Base-by-base conservation (phyloP, 2,113 vertebrate species). In the Pangasianodon hypophthalmus region DNA sequence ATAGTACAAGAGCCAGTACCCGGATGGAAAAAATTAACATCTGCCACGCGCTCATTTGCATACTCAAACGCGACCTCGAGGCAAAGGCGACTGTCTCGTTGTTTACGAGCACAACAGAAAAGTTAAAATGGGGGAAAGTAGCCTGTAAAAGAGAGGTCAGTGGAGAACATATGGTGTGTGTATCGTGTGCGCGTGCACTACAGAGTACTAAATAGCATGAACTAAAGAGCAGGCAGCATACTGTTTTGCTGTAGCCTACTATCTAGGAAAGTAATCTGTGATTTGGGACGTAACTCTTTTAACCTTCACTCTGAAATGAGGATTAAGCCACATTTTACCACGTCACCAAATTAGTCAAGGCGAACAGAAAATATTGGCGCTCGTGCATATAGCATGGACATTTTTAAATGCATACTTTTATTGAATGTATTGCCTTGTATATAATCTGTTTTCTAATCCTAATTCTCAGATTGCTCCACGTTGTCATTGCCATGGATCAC, bases 31-130 rank as follows among this genome's bases (percentile, higher is more conserved):
- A 71, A 86, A n/a, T 32, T 21, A n/a, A 41, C 50, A 41, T 52
- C 71, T 58, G 24, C 32, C 86, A 87, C 71, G 73, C 71, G 41
- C 86, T 32, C 4, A 71, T 86, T 86, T 86, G 85, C 85, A 86
- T 86, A 54, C 16, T 19, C 54, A 21, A 79, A 79, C 71, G n/a
- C 69, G 64, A 37, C 6, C 14, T 52, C 6, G 11, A n/a, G 50
- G 48, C 48, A 52, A 29, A 48, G 10, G 26, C 69, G 3, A 37
- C 37, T 84, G 56, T 13, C 32, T 46, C 24, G 37, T 85, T n/a
- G n/a, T 48, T 64, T 85, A n/a, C 60, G 67, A 48, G 9, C 60
- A 64, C 21, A 14, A 19, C 41, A 77, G 41, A 77, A 46, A 77
- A 46, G 1, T 44, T 44, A 9, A 21, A 75, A 41, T 46, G 19